A percentile compares a stretch with the other conserved stretches of the same genome.
phyloP scores from a whole-genome alignment of 2,888 invertebrate species.

The Tetrapedia diversipes region DNA sequence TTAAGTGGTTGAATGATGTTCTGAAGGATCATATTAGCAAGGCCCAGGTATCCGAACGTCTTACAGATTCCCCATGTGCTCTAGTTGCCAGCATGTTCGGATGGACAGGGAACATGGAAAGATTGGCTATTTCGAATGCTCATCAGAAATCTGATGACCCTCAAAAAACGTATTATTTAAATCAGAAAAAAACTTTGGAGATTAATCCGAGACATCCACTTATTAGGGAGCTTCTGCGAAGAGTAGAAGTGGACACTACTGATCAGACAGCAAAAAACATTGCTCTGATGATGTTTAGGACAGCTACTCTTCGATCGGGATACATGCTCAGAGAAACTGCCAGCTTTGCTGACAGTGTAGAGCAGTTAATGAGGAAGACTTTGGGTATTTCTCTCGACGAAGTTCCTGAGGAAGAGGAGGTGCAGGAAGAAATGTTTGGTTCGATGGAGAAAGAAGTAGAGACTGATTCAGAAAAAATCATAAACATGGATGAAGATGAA shows the following conservation, averaged over 20 bases:
- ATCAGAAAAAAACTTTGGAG: constrained; percentile 98
- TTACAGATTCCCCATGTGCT: constrained; percentile 97
- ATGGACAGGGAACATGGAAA: constrained; percentile 99
- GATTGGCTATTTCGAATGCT: constrained; percentile 96
- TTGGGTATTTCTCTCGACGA: constrained; percentile 92
- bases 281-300: constrained; percentile 94
- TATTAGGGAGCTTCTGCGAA: constrained; percentile 93
- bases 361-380: constrained; percentile 92
- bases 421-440: constrained; percentile 59
- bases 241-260: constrained; percentile 90
- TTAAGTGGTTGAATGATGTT: constrained; percentile 94
- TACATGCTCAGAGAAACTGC: constrained; percentile 94
- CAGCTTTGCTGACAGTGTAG: constrained; percentile 95
- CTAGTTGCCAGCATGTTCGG: constrained; percentile 98
- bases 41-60: constrained; percentile 93
- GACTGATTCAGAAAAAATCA: constrained; percentile 66
- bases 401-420: constrained; percentile 81
- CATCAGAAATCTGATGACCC: constrained; percentile 98
- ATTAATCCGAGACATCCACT: constrained; percentile 99
- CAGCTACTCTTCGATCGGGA: constrained; percentile 97
- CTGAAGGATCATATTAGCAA: constrained; percentile 91
- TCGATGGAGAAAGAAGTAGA: constrained; percentile 69
- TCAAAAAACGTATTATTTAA: constrained; percentile 93
- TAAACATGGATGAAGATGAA: constrained; percentile 81
- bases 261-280: constrained; percentile 92